Evolutionary conservation across 1,140 invertebrate species (phyloP).

Genomic region (Streblospio benedicti): DNA sequence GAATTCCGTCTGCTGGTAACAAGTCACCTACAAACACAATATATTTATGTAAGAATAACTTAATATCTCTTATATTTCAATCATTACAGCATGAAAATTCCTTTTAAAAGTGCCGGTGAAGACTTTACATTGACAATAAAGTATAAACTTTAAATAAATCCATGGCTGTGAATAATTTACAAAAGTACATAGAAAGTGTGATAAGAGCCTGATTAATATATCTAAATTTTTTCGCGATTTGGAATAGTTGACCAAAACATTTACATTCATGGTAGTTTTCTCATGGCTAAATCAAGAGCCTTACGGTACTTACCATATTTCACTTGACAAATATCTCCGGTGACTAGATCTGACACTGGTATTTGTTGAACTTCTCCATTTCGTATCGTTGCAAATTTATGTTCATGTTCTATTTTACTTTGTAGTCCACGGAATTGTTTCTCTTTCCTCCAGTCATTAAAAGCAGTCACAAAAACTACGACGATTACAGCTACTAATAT

Average conservation of each 20-base stretch:
- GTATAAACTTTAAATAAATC: too few species aligned
- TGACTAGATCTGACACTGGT: slow-evolving; percentile 88
- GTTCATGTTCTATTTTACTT: slow-evolving; percentile 92
- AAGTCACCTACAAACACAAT: slow-evolving; percentile 64
- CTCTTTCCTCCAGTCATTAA: slow-evolving; percentile 97
- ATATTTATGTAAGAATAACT: too few species aligned
- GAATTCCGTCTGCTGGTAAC: slow-evolving; percentile 87
- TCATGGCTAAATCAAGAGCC: not conserved
- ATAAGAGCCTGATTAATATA: too few species aligned
- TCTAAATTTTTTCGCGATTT: too few species aligned
- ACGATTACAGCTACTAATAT: slow-evolving; percentile 93
- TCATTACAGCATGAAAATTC: too few species aligned
- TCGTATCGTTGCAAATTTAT: slow-evolving; percentile 91
- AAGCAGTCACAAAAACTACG: slow-evolving; percentile 90
- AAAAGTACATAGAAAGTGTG: too few species aligned
- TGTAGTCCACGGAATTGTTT: slow-evolving; percentile 89
- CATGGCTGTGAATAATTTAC: too few species aligned
- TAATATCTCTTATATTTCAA: too few species aligned
- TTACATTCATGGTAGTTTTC: too few species aligned
- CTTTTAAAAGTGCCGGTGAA: too few species aligned
- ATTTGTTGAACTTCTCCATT: slow-evolving; percentile 82
- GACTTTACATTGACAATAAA: too few species aligned
- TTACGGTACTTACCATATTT: slow-evolving; percentile 38
- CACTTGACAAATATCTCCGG: slow-evolving; percentile 88
- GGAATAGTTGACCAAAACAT: too few species aligned